A percentile compares a stretch with the other conserved stretches of the same genome.
Conservation (phyloP, 2,797 vertebrate genomes). For the Caiman crocodilus region DNA sequence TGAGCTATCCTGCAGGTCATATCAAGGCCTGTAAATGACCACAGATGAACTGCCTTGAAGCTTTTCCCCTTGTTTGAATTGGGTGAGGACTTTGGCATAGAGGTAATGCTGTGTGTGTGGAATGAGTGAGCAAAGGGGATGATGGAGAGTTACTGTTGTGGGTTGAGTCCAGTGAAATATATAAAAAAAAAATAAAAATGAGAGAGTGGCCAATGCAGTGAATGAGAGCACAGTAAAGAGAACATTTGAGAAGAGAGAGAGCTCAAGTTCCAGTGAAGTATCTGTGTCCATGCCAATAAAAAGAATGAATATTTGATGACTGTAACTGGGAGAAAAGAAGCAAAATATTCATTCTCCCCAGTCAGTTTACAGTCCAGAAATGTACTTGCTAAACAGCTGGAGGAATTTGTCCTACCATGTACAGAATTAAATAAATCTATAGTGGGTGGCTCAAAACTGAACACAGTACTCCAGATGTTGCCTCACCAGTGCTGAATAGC, state of each 20-base stretch:
- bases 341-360: neutral
- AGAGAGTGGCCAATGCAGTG: neutral
- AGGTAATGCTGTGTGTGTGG: neutral
- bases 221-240: neutral
- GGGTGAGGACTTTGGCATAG: neutral
- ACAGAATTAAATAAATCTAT: neutral
- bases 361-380: neutral
- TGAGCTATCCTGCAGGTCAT: neutral
- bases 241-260: neutral
- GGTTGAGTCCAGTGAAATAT: neutral
- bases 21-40: neutral
- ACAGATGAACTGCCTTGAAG: neutral
- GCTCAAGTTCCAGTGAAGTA: neutral
- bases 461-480: no score
- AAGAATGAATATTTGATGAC: neutral
- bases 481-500: no score
- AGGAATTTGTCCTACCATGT: neutral
- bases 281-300: neutral
- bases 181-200: conserved; percentile 2
- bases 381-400: neutral
- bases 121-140: neutral
- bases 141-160: neutral
- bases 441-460: no score
- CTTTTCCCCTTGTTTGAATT: neutral
- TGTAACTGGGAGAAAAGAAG: conserved; percentile 5